These are phyloP conservation scores for Lordiphosa clarofinis DNA, from an alignment of 1,140 invertebrate species.

Conservation along the genomic window DNA sequence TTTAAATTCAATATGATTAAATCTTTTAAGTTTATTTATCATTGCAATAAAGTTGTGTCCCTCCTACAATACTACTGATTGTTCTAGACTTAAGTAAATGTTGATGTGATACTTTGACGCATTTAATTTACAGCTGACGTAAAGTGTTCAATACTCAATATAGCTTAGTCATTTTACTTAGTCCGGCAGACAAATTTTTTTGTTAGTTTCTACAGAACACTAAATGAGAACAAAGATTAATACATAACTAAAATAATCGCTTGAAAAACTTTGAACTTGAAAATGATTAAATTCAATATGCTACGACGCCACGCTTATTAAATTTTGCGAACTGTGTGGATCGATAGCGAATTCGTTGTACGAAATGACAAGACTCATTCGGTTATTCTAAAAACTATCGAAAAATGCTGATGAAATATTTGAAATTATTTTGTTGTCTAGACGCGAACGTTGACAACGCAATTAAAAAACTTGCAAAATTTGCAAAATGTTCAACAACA, in stretches of 20 bases:
- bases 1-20: no score
- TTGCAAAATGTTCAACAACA: slow-evolving; percentile 5
- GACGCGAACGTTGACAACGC: no score
- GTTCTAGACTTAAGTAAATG: no score
- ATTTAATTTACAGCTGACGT: no score
- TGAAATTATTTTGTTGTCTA: not conserved
- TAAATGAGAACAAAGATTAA: slow-evolving; percentile 32
- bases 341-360: not conserved
- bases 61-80: no score
- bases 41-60: no score
- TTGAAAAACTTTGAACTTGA: slow-evolving; percentile 39
- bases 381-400: not conserved
- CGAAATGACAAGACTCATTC: not conserved
- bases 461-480: not conserved
- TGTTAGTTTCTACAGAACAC: not conserved
- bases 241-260: not conserved
- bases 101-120: no score
- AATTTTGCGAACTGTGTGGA: slow-evolving; percentile 11
- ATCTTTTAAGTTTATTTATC: no score
- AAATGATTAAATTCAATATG: slow-evolving; percentile 13
- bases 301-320: slow-evolving; percentile 24
- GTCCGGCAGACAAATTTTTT: no score
- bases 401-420: slow-evolving; percentile 25
- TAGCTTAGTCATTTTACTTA: no score
- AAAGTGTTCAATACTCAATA: no score